Evolutionary conservation across 2,888 invertebrate species (phyloP).

Genomic region (Uloborus plumipes): DNA sequence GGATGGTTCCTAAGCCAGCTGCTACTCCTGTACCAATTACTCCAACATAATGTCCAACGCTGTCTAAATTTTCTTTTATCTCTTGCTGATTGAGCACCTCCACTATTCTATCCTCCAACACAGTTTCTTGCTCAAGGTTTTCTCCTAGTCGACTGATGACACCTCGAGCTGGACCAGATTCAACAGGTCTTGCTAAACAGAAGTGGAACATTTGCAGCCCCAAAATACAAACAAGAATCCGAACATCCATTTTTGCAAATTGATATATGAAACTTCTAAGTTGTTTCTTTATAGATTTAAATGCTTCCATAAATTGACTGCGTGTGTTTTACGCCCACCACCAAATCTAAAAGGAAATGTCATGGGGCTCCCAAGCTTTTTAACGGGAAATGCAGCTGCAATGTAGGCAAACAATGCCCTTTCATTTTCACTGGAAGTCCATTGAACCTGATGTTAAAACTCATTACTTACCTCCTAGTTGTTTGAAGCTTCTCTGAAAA

Average conservation of each 20-base stretch:
- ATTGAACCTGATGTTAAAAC: no score
- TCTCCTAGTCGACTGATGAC: slow-evolving; percentile 45
- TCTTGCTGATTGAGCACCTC: slow-evolving; percentile 58
- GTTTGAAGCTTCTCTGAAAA: no score
- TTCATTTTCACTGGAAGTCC: no score
- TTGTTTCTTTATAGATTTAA: no score
- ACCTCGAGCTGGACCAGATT: slow-evolving; percentile 21
- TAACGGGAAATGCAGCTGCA: no score
- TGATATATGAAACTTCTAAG: background rate
- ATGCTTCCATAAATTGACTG: no score
- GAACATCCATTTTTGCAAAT: background rate
- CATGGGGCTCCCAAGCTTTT: no score
- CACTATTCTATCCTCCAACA: slow-evolving; percentile 41
- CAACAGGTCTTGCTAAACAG: background rate
- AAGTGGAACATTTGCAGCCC: background rate
- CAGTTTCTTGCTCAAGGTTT: slow-evolving; percentile 44
- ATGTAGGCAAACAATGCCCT: no score
- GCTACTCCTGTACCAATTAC: slow-evolving; percentile 48
- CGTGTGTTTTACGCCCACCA: no score
- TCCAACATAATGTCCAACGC: slow-evolving; percentile 46
- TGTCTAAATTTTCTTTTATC: slow-evolving; percentile 57
- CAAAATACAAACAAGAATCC: background rate
- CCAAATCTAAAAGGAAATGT: no score
- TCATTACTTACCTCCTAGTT: no score
- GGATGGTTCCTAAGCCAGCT: slow-evolving; percentile 47